Base-by-base conservation (phyloP, 2,113 vertebrate species). In the Triplophysa rosa region DNA sequence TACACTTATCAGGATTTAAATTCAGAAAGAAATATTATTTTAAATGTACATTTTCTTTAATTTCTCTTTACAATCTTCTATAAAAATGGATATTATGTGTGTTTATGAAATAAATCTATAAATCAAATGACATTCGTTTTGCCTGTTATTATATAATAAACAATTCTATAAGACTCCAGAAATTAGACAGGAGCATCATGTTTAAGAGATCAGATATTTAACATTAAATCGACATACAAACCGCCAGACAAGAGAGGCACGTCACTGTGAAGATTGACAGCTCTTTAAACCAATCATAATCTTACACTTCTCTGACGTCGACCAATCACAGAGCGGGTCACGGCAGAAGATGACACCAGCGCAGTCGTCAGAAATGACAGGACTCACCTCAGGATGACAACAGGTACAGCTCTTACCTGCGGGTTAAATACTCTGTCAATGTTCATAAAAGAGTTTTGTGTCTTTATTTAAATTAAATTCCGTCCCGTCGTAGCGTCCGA, bases 321-420 rank as follows among this genome's bases (percentile, higher is more conserved):
- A 23, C 71, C 71, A 74, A 74, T 74, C 71, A 63, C 14, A 63
- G 58, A 63, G 58, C 40, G 23, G 58, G 58, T 73, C 70, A 73
- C n/a, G 21, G 56, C 70, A 61, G 33, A 40, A 29, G 13, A 42
- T 54, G 33, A 23, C 3, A 26, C 67, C 13, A 13, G 0, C 14
- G 23, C 71, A 7, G 58, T 58, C 9, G 71, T 74, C 71, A 74
- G 40, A 74, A 26, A 62, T 63, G 21, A 47, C 71, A 14, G 24
- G 10, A 17, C 58, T 7, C 23, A 3, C 21, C 23, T 74, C 58
- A 74, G 8, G 3, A 40, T 62, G 33, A 2, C 23, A 62, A 62
- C 58, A 74, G 71, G 58, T 45, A 74, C 23, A 42, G 42, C 10
- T 45, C 26, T 47, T 2, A 62, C 24, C n/a, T 62, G 40, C 13